Base-by-base conservation (phyloP, 2,113 vertebrate genomes). In the Limanda limanda region DNA sequence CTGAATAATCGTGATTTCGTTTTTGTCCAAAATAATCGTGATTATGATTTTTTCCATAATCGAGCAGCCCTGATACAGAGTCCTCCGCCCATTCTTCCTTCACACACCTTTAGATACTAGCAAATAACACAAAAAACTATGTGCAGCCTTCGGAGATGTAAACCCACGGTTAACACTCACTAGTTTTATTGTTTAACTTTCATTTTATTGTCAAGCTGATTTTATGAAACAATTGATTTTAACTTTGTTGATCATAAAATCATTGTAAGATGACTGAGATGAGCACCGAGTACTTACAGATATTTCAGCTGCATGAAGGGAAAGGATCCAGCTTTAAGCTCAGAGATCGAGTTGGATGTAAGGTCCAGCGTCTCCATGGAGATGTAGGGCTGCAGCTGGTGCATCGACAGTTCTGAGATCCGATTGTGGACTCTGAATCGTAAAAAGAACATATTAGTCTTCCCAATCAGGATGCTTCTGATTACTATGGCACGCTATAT, bases 251-350 rank as follows among this genome's bases (percentile, higher is more conserved):
- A 31, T 31, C 27, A 31, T 31, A 31, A 1, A 31, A 31, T 0
- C 1, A 31, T 31, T 31, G 31, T 27, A 31, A 8, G 2, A 27
- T 13, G 17, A n/a, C 60, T 31, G 0, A 48, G 6, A 35, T 3
- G 10, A 11, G 0, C 3, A n/a, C 4, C 21, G 7, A 37, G 18
- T 23, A 75, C 89, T 82, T 79, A 94, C 94, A 95, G 82, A 82
- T 94, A 93, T 87, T 94, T 94, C 21, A 95, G 85, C 82, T 90
- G 92, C 90, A 94, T 91, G 64, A 78, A 86, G 11, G 94, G 93
- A 55, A 95, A 94, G 1, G 90, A 92, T 82, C 92, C 93, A 42
- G 85, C 91, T 84, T 71, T 93, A 12, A 95, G 81, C 71, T 93
- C 92, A 9, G 90, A 90, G 80, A 93, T 91, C 0, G 86, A 94